A percentile compares a stretch with the other conserved stretches of the same genome.
Conservation (phyloP, 2,113 vertebrate species). For the Gallinago paraguaiae region DNA sequence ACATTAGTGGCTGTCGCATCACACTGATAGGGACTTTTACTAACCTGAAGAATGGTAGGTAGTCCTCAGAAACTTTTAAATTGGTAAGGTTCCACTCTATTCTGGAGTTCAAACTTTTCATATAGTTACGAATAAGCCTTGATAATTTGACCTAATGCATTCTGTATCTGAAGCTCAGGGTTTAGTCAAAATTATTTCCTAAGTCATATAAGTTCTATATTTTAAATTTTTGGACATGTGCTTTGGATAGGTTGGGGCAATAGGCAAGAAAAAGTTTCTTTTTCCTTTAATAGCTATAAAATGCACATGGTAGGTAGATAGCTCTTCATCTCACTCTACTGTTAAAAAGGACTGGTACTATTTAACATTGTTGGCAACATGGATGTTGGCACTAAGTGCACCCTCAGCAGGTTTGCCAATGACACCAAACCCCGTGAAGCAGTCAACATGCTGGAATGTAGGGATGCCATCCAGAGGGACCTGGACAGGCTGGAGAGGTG, state of each 20-base stretch:
- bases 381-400: too few relatives aligned
- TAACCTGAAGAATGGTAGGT: not conserved
- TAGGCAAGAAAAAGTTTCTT: not conserved
- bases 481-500: too few relatives aligned
- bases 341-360: too few relatives aligned
- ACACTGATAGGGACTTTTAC: not conserved
- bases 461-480: too few relatives aligned
- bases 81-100: not conserved
- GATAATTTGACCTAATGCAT: not conserved
- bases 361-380: too few relatives aligned
- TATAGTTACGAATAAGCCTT: not conserved
- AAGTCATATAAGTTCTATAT: not conserved
- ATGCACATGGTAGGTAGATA: not conserved
- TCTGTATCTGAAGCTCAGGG: not conserved
- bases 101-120: not conserved
- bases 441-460: too few relatives aligned
- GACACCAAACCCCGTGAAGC: too few relatives aligned
- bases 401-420: too few relatives aligned
- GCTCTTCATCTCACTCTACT: not conserved
- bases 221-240: not conserved
- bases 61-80: not conserved
- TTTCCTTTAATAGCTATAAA: not conserved
- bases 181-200: not conserved
- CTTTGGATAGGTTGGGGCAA: not conserved
- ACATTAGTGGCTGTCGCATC: accelerated